These are phyloP conservation scores for Myotis vivesi DNA, from an alignment of 2,797 vertebrate genomes.

Conservation along the genomic window DNA sequence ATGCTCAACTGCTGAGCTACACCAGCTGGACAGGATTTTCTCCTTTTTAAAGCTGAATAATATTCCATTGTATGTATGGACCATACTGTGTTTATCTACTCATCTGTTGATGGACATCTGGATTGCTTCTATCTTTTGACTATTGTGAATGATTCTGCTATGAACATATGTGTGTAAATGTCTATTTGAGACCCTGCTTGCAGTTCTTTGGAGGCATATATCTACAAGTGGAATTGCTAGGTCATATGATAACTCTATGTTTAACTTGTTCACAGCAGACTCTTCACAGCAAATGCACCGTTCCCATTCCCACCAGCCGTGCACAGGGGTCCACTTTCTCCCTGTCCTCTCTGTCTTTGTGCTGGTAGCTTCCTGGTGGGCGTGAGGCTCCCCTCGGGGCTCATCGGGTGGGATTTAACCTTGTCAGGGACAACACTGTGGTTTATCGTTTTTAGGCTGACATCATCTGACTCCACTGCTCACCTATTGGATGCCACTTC, in stretches of 20 bases:
- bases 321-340: neutral
- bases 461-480: neutral
- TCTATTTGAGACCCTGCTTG: neutral
- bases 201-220: fast-evolving
- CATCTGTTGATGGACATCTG: neutral
- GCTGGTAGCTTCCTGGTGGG: neutral
- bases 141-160: fast-evolving
- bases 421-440: fast-evolving
- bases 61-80: too few species aligned
- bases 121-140: neutral
- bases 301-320: fast-evolving
- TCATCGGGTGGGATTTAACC: neutral
- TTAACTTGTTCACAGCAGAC: fast-evolving
- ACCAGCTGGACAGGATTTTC: too few species aligned
- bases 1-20: neutral
- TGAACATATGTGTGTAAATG: fast-evolving
- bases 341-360: too few species aligned
- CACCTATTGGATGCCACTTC: too few species aligned
- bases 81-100: too few species aligned
- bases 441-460: too few species aligned
- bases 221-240: neutral
- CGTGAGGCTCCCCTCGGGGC: neutral
- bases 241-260: fast-evolving
- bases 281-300: fast-evolving
- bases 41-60: too few species aligned